Evolutionary conservation across 1,140 invertebrate species (phyloP), one percentile per base, ranked within the genome.

Genomic region (Danaus plexippus): DNA sequence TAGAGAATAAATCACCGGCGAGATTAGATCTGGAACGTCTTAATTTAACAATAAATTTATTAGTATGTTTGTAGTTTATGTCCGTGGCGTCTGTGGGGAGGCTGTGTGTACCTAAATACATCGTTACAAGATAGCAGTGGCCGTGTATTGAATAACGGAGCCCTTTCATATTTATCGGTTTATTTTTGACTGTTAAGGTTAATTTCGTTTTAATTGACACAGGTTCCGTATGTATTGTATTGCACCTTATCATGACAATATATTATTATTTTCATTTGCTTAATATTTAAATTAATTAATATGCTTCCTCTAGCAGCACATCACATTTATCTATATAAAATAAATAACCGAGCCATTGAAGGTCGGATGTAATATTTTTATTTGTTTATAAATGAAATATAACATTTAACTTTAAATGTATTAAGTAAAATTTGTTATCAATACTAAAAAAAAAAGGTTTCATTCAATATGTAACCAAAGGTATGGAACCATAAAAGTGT

Each of bases 31-130:
- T 79, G 69, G 70, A 77, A 81, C 67, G 66, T 79, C 78, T 81
- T 73, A 81, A 81, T 81, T 80, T 81, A 77, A 79, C 72, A 74
- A 69, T 73, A 74, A 79, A 81, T 81, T 81, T 81, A 81, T 81
- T 73, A 67, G 69, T 70, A 58, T 65, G 71, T 58, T 59, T 75
- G 61, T 68, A 57, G 51, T 63, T 67, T 76, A 76, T 81, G 77
- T 81, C 79, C 67, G 60, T 57, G 53, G 44, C 58, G 65, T 66
- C 63, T 69, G 69, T 32, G 22, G 22, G 22, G 22, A 32, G 22
- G 22, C 22, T 32, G 22, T 8, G 7, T 5, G 22, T 77, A 77
- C 78, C 73, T 76, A 76, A 78, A 79, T 79, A 79, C 69, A 69
- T 73, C 70, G 69, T 66, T 75, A 69, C 57, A 46, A 66, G 73